Percentiles rank a stretch among this genome's conserved stretches.
These are phyloP conservation scores for Venusia cambrica DNA, from an alignment of 2,888 invertebrate genomes.

Conservation along the genomic window DNA sequence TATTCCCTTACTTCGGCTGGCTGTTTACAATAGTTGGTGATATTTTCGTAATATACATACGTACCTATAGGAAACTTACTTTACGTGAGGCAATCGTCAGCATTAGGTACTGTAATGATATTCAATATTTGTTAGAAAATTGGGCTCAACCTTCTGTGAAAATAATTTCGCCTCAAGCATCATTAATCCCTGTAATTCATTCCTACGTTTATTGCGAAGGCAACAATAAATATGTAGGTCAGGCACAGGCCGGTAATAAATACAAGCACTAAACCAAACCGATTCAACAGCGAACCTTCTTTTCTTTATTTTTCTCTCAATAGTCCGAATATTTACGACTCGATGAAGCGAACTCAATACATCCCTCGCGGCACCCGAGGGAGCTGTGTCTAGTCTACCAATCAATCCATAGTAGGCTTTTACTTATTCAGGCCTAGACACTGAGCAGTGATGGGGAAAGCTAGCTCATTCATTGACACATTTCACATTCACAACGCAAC, in stretches of 20 bases:
- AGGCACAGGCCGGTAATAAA: conserved; percentile 6
- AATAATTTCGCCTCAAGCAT: too few relatives aligned
- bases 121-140: too few relatives aligned
- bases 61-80: neutral
- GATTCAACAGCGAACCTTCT: conserved; percentile 10
- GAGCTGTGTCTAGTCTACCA: conserved; percentile 14
- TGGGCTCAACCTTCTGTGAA: too few relatives aligned
- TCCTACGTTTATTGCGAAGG: too few relatives aligned
- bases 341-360: conserved; percentile 19
- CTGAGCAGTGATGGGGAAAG: neutral
- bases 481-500: too few relatives aligned
- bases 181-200: too few relatives aligned
- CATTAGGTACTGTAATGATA: too few relatives aligned
- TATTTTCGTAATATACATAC: conserved; percentile 4
- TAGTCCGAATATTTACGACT: conserved; percentile 16
- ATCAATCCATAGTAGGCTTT: conserved; percentile 11
- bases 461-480: neutral
- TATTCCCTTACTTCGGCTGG: conserved; percentile 8
- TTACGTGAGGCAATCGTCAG: too few relatives aligned
- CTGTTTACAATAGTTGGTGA: conserved; percentile 10
- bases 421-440: conserved; percentile 8
- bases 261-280: conserved; percentile 8
- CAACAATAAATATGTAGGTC: conserved; percentile 7
- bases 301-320: conserved; percentile 13
- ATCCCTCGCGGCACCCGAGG: conserved; percentile 12